Conservation (phyloP, 2,888 invertebrate species). For the Eudemis profundana region DNA sequence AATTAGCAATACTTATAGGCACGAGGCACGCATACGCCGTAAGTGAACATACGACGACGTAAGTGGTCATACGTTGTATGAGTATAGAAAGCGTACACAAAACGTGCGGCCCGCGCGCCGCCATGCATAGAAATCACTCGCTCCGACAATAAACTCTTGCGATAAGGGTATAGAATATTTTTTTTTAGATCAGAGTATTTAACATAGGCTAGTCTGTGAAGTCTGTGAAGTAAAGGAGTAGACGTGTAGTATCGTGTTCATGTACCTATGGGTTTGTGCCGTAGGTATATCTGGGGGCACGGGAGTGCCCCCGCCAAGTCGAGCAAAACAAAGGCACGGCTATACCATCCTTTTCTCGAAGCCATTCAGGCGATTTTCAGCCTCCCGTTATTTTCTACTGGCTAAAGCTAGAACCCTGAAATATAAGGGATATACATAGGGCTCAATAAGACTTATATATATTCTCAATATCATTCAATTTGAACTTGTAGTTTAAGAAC, state of each 20-base stretch:
- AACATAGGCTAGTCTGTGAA: neutral
- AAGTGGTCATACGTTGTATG: conserved; percentile 6
- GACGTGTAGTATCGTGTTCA: neutral
- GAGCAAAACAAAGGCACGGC: too few species aligned
- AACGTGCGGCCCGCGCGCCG: neutral
- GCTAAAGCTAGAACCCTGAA: too few species aligned
- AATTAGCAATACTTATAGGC: conserved; percentile 1
- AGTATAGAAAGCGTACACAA: neutral
- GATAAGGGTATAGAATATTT: conserved; percentile 13
- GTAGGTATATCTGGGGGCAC: too few species aligned
- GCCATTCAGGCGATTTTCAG: too few species aligned
- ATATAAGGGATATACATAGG: too few species aligned
- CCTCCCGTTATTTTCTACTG: too few species aligned
- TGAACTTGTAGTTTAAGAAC: too few species aligned
- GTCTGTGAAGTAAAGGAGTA: neutral
- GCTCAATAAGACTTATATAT: too few species aligned
- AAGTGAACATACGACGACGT: neutral
- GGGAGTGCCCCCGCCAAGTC: too few species aligned
- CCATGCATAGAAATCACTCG: conserved; percentile 20
- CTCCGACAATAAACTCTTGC: conserved; percentile 13
- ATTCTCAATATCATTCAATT: too few species aligned
- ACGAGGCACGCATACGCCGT: conserved; percentile 4
- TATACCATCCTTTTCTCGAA: too few species aligned
- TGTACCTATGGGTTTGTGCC: too few species aligned
- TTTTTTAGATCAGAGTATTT: neutral